Conservation (phyloP, 2,113 vertebrate species). For the Eurypyga helias region DNA sequence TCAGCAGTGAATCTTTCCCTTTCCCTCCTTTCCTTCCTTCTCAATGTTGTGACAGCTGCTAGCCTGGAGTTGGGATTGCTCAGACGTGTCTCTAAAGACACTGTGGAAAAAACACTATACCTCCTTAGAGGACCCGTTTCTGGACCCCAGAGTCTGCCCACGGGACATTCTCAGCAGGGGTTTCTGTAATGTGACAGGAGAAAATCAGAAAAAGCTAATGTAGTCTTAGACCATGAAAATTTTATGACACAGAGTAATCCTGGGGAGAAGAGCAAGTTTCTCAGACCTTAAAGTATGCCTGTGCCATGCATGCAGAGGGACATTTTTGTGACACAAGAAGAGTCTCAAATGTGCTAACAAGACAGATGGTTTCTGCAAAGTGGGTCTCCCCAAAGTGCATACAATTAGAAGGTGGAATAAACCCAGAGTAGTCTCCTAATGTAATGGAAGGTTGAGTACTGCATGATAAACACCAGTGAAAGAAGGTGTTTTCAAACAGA, state of each 20-base stretch:
- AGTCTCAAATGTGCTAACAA: not conserved
- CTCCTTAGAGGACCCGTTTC: not conserved
- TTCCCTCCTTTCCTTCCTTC: not conserved
- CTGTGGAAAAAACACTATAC: not conserved
- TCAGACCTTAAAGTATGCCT: not conserved
- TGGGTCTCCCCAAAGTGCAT: not conserved
- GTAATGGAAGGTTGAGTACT: not conserved
- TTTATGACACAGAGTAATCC: not conserved
- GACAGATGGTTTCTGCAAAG: not conserved
- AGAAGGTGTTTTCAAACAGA: not conserved
- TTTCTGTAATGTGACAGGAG: not conserved
- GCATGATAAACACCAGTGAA: not conserved
- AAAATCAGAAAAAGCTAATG: not conserved
- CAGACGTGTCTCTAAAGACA: not conserved
- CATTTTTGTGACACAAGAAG: not conserved
- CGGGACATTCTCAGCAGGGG: not conserved
- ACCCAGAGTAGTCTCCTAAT: not conserved
- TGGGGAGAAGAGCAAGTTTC: not conserved
- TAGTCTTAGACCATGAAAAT: not conserved
- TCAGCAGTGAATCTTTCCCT: not conserved
- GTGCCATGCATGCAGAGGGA: not conserved
- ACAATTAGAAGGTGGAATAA: not conserved
- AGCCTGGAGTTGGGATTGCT: not conserved
- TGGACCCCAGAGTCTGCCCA: not conserved
- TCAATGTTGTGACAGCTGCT: not conserved